phyloP scores from a whole-genome alignment of 2,113 vertebrate species.

The Montifringilla adamsi region DNA sequence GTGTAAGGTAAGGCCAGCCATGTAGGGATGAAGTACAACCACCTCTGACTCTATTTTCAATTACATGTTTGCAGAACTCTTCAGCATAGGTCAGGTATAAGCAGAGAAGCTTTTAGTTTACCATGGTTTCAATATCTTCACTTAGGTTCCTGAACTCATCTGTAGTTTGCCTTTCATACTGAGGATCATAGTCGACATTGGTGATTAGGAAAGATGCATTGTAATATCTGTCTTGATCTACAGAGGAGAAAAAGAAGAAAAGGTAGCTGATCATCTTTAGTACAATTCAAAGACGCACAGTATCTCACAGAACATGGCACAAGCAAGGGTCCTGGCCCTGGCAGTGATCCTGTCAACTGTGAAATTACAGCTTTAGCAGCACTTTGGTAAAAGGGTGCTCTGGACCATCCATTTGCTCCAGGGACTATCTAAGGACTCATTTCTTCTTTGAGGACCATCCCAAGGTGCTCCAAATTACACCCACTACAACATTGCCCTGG shows the following conservation, averaged over 20 bases:
- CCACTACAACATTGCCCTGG: background rate
- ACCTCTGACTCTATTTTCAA: background rate
- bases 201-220: constrained; percentile 61
- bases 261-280: background rate
- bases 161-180: constrained; percentile 63
- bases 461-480: background rate
- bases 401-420: background rate
- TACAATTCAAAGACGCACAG: background rate
- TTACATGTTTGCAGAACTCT: background rate
- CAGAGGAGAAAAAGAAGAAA: background rate
- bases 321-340: background rate
- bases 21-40: background rate
- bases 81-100: background rate
- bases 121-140: constrained; percentile 58
- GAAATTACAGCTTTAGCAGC: background rate
- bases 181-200: constrained; percentile 39
- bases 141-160: constrained; percentile 54
- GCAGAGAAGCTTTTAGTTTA: constrained; percentile 31
- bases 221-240: constrained; percentile 71
- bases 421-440: background rate
- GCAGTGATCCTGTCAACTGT: background rate
- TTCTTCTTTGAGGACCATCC: background rate
- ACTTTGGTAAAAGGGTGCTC: background rate
- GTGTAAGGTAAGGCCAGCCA: background rate
- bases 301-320: background rate